Evolutionary conservation across 1,140 invertebrate species (phyloP).

Genomic region (Phthorimaea operculella): DNA sequence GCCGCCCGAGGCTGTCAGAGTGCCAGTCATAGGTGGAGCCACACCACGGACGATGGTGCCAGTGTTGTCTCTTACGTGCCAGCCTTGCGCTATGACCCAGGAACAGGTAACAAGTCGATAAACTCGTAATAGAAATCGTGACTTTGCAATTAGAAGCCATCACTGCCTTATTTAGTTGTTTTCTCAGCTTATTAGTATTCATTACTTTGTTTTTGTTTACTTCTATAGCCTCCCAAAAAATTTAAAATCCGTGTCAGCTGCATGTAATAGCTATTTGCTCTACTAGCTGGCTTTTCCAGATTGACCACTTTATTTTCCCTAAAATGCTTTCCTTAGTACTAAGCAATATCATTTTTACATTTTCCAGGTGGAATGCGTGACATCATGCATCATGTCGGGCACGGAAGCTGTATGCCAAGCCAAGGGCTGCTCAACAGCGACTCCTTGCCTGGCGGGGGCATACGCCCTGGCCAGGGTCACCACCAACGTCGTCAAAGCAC

Average conservation of each 20-base stretch:
- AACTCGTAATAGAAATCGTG: no score
- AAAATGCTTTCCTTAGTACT: no score
- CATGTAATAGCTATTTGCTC: no score
- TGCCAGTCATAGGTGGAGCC: constrained; percentile 88
- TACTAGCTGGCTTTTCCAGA: no score
- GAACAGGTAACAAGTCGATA: constrained; percentile 39
- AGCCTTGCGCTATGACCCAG: constrained; percentile 44
- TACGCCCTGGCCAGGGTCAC: constrained; percentile 70
- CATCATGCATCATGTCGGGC: constrained; percentile 54
- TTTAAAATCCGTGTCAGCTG: no score
- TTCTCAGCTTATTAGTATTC: no score
- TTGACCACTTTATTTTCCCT: no score
- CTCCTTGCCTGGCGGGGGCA: constrained; percentile 62
- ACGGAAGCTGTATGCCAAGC: constrained; percentile 41
- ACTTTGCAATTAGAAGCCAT: no score
- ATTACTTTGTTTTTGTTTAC: no score
- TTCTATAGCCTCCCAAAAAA: no score
- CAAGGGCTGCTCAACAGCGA: constrained; percentile 36
- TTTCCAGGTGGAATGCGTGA: constrained; percentile 47
- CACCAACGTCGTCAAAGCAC: constrained; percentile 67
- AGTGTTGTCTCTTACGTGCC: constrained; percentile 78
- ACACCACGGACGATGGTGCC: constrained; percentile 83
- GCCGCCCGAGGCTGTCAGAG: constrained; percentile 74
- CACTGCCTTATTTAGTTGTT: no score
- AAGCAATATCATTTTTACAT: no score